Base-by-base conservation (phyloP, 2,888 invertebrate species). In the Leucania comma region DNA sequence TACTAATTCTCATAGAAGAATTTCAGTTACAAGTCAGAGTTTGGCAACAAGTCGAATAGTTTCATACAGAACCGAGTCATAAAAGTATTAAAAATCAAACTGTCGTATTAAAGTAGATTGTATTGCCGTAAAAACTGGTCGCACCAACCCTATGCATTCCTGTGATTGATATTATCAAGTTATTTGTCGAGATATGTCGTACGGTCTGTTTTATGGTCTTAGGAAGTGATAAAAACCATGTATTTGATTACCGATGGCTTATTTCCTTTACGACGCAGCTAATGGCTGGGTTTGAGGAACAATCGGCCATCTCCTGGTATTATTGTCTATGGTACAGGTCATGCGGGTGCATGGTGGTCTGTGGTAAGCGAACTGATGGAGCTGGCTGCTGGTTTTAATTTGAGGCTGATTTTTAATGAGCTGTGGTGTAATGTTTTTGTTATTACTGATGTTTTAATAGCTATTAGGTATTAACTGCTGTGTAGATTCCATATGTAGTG, bases 161-260 rank as follows among this genome's bases (percentile, higher is more conserved):
- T 58, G 83, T 87, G 88, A 87, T 86, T 88, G 90, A 89, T 89
- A 88, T 86, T 87, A 82, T 84, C 78, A 77, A 81, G 81, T 81
- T 86, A 86, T 88, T 84, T 82, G 82, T 82, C 81, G 57, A 85
- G 82, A 77, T 83, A 87, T 81, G 79, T 83, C 82, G 78, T 81
- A 76, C 67, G 78, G 67, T 73, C 57, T 87, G 86, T 85, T 89
- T 89, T 89, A 89, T 86, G 65, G 85, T 66, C 78, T 75, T 35
- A 80, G 88, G 86, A 86, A 88, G 87, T 85, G 75, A 87, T 88
- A 88, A 88, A 87, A 86, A 85, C 78, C 82, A 67, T 81, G 83
- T 81, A 75, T 84, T 87, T 87, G 84, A 85, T 82, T 81, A 85
- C 85, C 82, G 76, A 85, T 86, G 85, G 82, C 85, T 81, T 83